Evolutionary conservation across 2,888 invertebrate genomes (phyloP), one percentile per base, ranked within the genome.

Genomic region (Charanyca ferruginea): DNA sequence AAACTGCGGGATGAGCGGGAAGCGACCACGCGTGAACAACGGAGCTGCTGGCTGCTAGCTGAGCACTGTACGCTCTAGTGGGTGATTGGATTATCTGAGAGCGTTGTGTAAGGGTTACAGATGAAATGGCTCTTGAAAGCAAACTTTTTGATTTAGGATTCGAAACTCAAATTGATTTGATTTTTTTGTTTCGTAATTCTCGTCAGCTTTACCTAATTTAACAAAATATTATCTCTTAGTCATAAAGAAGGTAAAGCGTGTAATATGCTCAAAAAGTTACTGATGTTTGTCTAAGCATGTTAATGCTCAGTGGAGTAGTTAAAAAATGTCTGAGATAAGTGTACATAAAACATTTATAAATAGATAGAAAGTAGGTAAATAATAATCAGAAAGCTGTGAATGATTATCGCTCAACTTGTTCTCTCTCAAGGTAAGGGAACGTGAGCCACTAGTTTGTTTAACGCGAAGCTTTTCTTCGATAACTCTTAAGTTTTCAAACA

Each of bases 61-160:
- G 51, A 64, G 76, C 71, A 65, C 65, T 63, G 51, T 65, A 35
- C 67, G 59, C 79, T 57, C 49, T 61, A 28, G n/a, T 59, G 58
- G 3, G n/a, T 42, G n/a, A 51, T 59, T 41, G 22, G 18, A 58
- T 75, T 58, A 74, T 28, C 4, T 28, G 25, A 68, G 25, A 68
- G 9, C 49, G 49, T 18, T 47, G 35, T 47, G 42, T 47, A 42
- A 44, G 57, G 60, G 49, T 35, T 18, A 23, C 11, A 20, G 6
- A 60, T 9, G 18, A 28, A 35, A 22, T n/a, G 23, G 8, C 8
- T 32, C 18, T 25, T 11, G 2, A 23, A n/a, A 9, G 1, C n/a
- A 22, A 6, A 9, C 18, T 25, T 32, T 52, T 18, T 25, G 0
- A 3, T 38, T 48, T 22, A 0, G 2, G 1, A 22, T 28, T 45